Conservation (phyloP, 2,888 invertebrate species). For the Diachrysia chrysitis region DNA sequence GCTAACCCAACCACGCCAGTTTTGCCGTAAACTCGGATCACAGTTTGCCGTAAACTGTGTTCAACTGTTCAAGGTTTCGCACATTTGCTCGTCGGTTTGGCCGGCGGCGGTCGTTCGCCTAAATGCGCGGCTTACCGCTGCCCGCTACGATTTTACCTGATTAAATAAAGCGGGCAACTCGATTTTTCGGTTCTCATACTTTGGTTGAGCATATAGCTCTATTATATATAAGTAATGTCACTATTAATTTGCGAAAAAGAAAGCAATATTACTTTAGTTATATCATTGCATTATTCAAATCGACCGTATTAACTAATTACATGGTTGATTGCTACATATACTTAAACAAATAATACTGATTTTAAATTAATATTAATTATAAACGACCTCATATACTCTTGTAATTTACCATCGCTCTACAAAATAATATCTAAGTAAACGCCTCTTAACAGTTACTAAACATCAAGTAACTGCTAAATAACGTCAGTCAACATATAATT, state of each 20-base stretch:
- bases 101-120: constrained; percentile 32
- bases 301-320: background rate
- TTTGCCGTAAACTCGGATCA: constrained; percentile 25
- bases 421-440: background rate
- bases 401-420: background rate
- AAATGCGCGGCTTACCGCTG: constrained; percentile 36
- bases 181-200: constrained; percentile 8
- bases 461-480: background rate
- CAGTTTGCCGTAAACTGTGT: constrained; percentile 41
- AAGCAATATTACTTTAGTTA: background rate
- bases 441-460: background rate
- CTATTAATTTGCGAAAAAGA: background rate
- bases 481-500: background rate
- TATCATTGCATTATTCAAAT: background rate
- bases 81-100: constrained; percentile 41
- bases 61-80: constrained; percentile 42
- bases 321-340: background rate
- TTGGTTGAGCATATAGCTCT: too few species aligned
- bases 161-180: constrained; percentile 19
- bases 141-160: constrained; percentile 23
- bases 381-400: background rate
- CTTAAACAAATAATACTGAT: background rate
- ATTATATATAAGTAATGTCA: too few species aligned
- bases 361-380: background rate
- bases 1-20: constrained; percentile 26